Evolutionary conservation across 2,888 invertebrate genomes (phyloP).

Genomic region (Vanessa cardui): DNA sequence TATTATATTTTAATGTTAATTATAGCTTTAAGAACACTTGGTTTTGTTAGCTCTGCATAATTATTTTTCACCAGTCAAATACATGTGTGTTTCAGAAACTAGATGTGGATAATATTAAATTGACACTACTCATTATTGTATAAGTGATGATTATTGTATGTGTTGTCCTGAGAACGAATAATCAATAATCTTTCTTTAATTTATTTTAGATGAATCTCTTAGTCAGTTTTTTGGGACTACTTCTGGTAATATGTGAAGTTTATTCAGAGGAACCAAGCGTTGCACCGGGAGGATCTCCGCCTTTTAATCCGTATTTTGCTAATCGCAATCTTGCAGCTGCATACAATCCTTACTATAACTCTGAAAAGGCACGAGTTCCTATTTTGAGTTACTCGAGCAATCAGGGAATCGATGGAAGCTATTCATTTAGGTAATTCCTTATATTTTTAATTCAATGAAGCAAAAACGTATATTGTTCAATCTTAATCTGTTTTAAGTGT

Average conservation of each 20-base stretch:
- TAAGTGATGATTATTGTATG: too few species aligned
- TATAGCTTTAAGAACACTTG: background rate
- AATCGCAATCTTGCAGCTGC: slow-evolving; percentile 45
- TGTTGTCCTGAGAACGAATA: too few species aligned
- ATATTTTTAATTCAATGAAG: background rate
- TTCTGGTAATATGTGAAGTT: slow-evolving; percentile 28
- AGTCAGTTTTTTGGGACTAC: slow-evolving; percentile 21
- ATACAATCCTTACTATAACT: slow-evolving; percentile 42
- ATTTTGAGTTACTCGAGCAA: slow-evolving; percentile 81
- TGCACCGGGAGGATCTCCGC: slow-evolving; percentile 32
- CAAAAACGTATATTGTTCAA: too few species aligned
- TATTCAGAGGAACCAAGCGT: slow-evolving; percentile 19
- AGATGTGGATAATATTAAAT: too few species aligned
- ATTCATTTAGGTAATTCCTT: slow-evolving; percentile 72
- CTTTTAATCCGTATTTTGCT: slow-evolving; percentile 45
- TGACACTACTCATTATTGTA: too few species aligned
- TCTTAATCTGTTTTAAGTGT: too few species aligned
- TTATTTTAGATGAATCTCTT: slow-evolving; percentile 47
- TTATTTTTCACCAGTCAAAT: too few species aligned
- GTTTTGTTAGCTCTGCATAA: too few species aligned
- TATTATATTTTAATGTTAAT: background rate
- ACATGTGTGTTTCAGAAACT: too few species aligned
- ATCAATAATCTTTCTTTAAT: too few species aligned
- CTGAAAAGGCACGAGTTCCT: slow-evolving; percentile 62
- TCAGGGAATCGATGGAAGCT: slow-evolving; percentile 84